phyloP scores from a whole-genome alignment of 2,797 vertebrate species.

The Falco berigora region DNA sequence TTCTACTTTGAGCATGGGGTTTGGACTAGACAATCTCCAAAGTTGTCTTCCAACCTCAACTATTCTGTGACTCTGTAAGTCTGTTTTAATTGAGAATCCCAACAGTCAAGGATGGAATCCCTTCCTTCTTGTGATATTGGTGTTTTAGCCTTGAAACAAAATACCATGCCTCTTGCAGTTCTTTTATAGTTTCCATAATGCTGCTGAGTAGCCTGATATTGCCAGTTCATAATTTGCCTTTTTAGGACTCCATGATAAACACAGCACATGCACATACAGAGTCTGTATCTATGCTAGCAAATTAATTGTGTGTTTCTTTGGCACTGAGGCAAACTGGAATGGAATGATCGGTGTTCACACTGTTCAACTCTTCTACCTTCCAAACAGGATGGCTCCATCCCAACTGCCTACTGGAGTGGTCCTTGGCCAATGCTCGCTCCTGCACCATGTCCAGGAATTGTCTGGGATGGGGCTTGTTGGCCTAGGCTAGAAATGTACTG shows the following conservation, averaged over 20 bases:
- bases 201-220: neutral
- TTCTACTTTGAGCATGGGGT: neutral
- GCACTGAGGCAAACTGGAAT: neutral
- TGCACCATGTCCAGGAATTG: neutral
- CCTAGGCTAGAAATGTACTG: neutral
- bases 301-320: neutral
- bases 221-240: neutral
- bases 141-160: neutral
- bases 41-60: neutral
- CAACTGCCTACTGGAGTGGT: neutral
- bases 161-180: neutral
- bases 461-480: neutral
- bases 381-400: neutral
- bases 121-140: neutral
- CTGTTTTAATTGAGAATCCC: neutral
- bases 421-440: neutral
- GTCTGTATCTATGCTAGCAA: neutral
- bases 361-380: neutral
- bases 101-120: neutral
- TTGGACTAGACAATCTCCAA: neutral
- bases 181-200: neutral
- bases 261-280: neutral
- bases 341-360: neutral
- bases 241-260: neutral
- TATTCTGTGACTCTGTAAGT: neutral